Conservation (phyloP, 1,140 invertebrate genomes). For the Brevipalpus yothersi region DNA sequence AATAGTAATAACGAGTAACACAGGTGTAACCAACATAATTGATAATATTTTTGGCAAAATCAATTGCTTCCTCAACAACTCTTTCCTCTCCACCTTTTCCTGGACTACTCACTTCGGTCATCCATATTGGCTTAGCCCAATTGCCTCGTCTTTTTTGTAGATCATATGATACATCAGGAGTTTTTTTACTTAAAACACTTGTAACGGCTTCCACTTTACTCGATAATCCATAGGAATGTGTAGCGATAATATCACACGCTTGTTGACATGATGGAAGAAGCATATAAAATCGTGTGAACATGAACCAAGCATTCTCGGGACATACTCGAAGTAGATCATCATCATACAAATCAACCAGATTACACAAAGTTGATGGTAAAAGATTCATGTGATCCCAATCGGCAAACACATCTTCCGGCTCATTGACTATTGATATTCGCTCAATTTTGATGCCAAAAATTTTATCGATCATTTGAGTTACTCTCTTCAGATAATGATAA, state of each 20-base stretch:
- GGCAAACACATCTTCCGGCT: background rate
- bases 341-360: background rate
- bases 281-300: background rate
- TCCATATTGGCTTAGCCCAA: background rate
- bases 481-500: background rate
- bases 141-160: background rate
- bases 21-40: background rate
- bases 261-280: background rate
- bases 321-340: background rate
- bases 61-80: background rate
- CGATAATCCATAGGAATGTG: background rate
- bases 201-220: background rate
- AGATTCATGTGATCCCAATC: background rate
- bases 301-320: background rate
- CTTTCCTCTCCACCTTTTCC: background rate
- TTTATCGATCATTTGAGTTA: background rate
- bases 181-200: background rate
- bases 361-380: background rate
- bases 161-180: background rate
- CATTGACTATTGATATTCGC: background rate
- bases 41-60: background rate
- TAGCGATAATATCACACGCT: background rate
- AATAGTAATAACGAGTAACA: background rate
- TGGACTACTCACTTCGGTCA: background rate
- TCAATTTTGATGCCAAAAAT: background rate